Conservation (phyloP, 2,888 invertebrate species). For the Ornithoptera priamus region DNA sequence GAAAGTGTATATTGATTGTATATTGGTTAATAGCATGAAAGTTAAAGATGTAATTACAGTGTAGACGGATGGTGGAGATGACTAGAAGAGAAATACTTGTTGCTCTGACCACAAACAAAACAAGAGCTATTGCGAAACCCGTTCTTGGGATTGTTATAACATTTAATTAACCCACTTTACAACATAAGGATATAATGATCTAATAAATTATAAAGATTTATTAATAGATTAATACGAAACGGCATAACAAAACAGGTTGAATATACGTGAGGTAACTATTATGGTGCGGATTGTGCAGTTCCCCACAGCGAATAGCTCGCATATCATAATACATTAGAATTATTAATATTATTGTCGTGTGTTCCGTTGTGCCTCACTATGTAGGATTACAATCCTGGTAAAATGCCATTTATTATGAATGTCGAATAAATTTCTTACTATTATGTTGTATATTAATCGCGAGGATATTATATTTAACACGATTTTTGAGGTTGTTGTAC, state of each 20-base stretch:
- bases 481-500: neutral
- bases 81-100: no score
- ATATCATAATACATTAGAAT: constrained; percentile 29
- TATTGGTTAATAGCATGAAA: no score
- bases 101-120: neutral
- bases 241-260: constrained; percentile 16
- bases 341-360: constrained; percentile 29
- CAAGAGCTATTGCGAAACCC: neutral
- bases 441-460: constrained; percentile 16
- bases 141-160: neutral
- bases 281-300: constrained; percentile 22
- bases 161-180: constrained; percentile 22
- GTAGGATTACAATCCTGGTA: constrained; percentile 22
- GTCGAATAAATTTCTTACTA: constrained; percentile 12
- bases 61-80: no score
- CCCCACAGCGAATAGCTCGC: constrained; percentile 22
- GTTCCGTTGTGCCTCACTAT: constrained; percentile 14
- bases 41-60: no score
- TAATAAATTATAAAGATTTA: constrained; percentile 17
- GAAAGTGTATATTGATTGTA: no score
- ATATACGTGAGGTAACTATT: constrained; percentile 25
- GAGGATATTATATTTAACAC: constrained; percentile 2
- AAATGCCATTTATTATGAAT: constrained; percentile 19
- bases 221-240: constrained; percentile 7
- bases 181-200: constrained; percentile 13